Evolutionary conservation across 2,113 vertebrate species (phyloP), one percentile per base, ranked within the genome.

Genomic region (Tragelaphus strepsiceros): DNA sequence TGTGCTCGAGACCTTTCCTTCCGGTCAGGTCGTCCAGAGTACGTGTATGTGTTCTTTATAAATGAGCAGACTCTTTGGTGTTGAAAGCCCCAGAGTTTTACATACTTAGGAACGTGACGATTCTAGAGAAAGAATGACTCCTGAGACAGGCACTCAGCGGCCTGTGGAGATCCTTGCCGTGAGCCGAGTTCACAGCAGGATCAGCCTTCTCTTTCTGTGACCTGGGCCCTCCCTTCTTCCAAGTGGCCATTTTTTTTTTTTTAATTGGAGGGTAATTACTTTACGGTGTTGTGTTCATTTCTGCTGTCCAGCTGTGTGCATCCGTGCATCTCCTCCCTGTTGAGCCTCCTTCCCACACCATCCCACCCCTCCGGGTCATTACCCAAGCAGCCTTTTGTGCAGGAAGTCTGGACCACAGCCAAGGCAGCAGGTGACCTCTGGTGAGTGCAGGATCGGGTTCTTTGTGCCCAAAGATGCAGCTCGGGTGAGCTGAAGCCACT

Each of bases 361-460:
- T 77, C 39, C 71, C 12, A 77, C 22, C 12, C 71, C 39, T 43
- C 22, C 0, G 1, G 22, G 39, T 77, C 35, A 4, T 26, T 43
- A 43, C 71, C 71, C 71, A 26, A 26, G 39, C 21, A 62, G 22
- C 13, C 49, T 91, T 96, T 91, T 91, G 59, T 89, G 88, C n/a
- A 80, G n/a, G 24, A 80, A 39, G 54, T 88, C 82, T n/a, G 58
- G 82, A 30, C 51, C 35, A 30, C 13, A 67, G 46, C 61, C 35
- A 17, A 83, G 30, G 67, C 56, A 56, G 49, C 88, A 84, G 43
- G 46, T 59, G 92, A 88, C 39, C 49, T 80, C 53, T 78, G 39
- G 39, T 30, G 78, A 84, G 35, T 53, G 15, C 30, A 49, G 28
- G 17, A 64, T 59, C 22, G 9, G 32, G 46, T 51, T 88, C 43